Evolutionary conservation across 2,888 invertebrate genomes (phyloP), one percentile per base, ranked within the genome.

Genomic region (Clanis bilineata): DNA sequence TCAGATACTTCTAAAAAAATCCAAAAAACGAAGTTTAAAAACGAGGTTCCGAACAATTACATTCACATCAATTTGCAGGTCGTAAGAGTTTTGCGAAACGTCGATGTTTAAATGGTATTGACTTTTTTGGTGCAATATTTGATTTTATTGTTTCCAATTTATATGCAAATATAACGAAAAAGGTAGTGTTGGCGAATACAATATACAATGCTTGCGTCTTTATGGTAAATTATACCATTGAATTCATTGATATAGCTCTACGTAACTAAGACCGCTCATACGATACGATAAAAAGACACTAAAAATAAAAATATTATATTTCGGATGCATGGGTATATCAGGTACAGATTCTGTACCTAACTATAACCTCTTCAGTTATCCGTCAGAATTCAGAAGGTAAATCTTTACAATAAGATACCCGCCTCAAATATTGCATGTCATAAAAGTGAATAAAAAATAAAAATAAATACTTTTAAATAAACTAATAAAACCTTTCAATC

Each of bases 1-100:
- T 68, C 69, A 65, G 69, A 76, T 73, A 80, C 74, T 76, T 74
- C 68, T 68, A 75, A 76, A 79, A 78, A 78, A 81, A 83, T 82
- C 67, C 64, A 64, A 69, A 68, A 64, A 57, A 67, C 45, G 66
- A n/a, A n/a, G 79, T 76, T 80, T 77, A 76, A 80, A 66, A 60
- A 66, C 56, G 61, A 39, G 64, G 79, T 74, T 79, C 75, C 74
- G 44, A 64, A 62, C 59, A 65, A 70, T 73, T 64, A 68, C 41
- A 56, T 58, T 64, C 59, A 62, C 62, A 64, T 59, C 28, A 32
- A 51, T 51, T 51, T 18, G n/a, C 39, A 45, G 9, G 18, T 41
- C 41, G 18, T 41, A 51, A 18, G 51, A 51, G 32, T 10, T 51
- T 51, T 21, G 51, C 32, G 32, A 51, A 32, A 18, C 51, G 28